A percentile compares a stretch with the other conserved stretches of the same genome.
These are phyloP conservation scores for Polia nebulosa DNA, from an alignment of 2,888 invertebrate genomes.

Conservation along the genomic window DNA sequence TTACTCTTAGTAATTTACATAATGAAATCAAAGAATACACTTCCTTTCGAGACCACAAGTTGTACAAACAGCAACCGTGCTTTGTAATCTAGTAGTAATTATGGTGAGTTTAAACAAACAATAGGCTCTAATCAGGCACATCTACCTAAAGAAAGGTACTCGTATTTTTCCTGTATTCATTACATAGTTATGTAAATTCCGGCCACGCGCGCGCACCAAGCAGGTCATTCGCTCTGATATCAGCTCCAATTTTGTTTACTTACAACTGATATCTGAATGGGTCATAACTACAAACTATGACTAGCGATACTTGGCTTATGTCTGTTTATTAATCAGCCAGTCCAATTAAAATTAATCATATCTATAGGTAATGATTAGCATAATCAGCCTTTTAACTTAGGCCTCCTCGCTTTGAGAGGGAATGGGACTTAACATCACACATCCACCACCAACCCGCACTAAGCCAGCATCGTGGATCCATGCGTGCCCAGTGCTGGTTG, in stretches of 20 bases:
- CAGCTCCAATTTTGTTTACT: constrained; percentile 54
- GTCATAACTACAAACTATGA: constrained; percentile 50
- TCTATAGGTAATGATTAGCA: too few species aligned
- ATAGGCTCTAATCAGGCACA: constrained; percentile 15
- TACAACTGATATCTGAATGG: constrained; percentile 38
- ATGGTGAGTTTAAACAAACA: constrained; percentile 21
- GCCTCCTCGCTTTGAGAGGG: too few species aligned
- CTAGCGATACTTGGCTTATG: constrained; percentile 32
- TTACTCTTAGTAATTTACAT: neutral
- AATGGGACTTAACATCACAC: too few species aligned
- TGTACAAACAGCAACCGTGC: neutral
- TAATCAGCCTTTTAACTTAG: too few species aligned
- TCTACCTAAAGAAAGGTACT: constrained; percentile 12
- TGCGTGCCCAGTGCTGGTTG: too few species aligned
- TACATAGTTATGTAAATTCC: constrained; percentile 30
- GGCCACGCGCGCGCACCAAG: constrained; percentile 39
- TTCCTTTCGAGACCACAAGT: neutral
- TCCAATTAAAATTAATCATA: constrained; percentile 35
- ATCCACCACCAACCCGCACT: too few species aligned
- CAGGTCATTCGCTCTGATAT: constrained; percentile 56
- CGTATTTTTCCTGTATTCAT: constrained; percentile 17
- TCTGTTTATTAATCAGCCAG: constrained; percentile 36
- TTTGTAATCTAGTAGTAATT: neutral
- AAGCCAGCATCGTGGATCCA: too few species aligned
- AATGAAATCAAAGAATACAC: neutral